phyloP scores from a whole-genome alignment of 2,113 vertebrate species.

The Bagarius yarrelli region DNA sequence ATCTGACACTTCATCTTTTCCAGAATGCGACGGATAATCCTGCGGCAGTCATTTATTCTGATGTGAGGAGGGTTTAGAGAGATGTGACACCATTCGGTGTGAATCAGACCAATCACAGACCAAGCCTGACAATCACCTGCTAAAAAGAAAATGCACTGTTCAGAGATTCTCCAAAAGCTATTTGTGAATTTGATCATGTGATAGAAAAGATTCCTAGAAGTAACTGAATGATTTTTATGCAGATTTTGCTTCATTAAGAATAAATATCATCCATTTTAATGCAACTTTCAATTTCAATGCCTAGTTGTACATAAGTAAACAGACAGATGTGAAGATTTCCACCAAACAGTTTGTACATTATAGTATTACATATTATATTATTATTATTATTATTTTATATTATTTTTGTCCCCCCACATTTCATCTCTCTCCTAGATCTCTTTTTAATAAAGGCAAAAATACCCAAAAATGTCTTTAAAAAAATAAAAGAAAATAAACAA shows the following conservation, averaged over 20 bases:
- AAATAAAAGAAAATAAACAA: neutral
- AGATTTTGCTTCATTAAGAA: neutral
- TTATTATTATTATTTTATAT: no score
- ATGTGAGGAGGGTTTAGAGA: constrained; percentile 1
- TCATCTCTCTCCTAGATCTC: no score
- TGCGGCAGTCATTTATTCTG: neutral
- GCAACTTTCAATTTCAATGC: neutral
- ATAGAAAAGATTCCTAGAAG: neutral
- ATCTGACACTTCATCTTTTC: neutral
- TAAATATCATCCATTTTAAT: neutral
- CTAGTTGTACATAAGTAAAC: no score
- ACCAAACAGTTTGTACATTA: no score
- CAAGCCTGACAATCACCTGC: neutral
- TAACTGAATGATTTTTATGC: neutral
- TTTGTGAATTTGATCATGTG: neutral
- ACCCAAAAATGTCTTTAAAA: neutral
- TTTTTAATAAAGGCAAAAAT: neutral
- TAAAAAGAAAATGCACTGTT: neutral
- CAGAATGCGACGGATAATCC: neutral
- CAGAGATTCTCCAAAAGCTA: neutral
- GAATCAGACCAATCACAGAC: neutral
- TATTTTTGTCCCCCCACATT: no score
- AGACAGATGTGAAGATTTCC: no score
- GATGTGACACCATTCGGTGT: no score
- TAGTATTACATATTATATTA: no score